Base-by-base conservation (phyloP, 2,113 vertebrate genomes). In the Pelvicachromis taeniatus region DNA sequence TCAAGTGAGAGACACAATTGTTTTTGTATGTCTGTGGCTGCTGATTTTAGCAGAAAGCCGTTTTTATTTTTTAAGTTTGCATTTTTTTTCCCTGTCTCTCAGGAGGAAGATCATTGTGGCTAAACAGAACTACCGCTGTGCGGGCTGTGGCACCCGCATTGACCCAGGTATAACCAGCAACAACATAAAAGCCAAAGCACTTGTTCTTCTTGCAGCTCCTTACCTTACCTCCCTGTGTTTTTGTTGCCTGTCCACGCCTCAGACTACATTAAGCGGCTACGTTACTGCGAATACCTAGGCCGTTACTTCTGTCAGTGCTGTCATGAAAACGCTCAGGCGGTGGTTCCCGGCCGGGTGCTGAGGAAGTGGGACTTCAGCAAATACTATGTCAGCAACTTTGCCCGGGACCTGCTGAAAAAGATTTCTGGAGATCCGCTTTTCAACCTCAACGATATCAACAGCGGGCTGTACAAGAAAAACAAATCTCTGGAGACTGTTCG, bases 221-320 rank as follows among this genome's bases (percentile, higher is more conserved):
- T 63, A 35, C 58, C 31, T 0, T 12, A 21, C 33, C 33, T 0
- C 17, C 17, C 59, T 63, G 11, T 63, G 59, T 63, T 63, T 63
- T 63, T 63, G 33, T 40, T 1, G 6, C 35, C 33, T 78, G 13
- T 75, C 8, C 33, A 7, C 23, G 6, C 16, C 11, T 42, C 91
- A 99, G 99, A 98, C 93, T 99, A 99, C 68, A 98, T 99, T 89
- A 99, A 98, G 95, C 95, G 98, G 26, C 94, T 99, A 87, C 96
- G 98, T 19, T 99, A 99, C 96, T 99, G 99, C 12, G 98, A 99
- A 89, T 99, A 99, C 94, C 92, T 99, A 86, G 99, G 99, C 77
- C 98, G 97, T 83, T 99, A 98, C 91, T 99, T 99, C 96, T 99
- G 99, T 91, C 98, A 99, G 95, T 99, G 99, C 93, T 99, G 99